Conservation (phyloP, 1,140 invertebrate genomes). For the Drosophila micromelanica region DNA sequence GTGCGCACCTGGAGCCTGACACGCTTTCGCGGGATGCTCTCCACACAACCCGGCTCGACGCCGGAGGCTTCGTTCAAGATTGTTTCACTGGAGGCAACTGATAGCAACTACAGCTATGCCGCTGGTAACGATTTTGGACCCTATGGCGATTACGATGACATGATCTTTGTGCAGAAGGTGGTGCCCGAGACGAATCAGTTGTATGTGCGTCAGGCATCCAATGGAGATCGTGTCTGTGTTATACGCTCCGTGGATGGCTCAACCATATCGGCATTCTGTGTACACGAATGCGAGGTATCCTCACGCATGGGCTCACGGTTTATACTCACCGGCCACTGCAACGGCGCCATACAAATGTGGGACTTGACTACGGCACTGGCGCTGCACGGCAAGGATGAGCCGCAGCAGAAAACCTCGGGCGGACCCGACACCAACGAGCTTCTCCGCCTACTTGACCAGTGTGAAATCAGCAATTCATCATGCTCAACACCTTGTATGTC, state of each 20-base stretch:
- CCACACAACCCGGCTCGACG: slow-evolving; percentile 98
- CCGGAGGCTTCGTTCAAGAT: slow-evolving; percentile 97
- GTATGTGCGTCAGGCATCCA: slow-evolving; percentile 96
- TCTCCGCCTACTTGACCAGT: slow-evolving; percentile 95
- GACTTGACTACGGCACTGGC: slow-evolving; percentile 98
- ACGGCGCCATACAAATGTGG: slow-evolving; percentile 99
- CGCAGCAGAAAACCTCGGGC: slow-evolving; percentile 88
- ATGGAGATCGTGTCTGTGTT: slow-evolving; percentile 96
- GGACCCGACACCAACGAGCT: slow-evolving; percentile 96
- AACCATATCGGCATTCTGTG: slow-evolving; percentile 97
- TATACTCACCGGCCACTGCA: slow-evolving; percentile 97
- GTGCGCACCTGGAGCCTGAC: slow-evolving; percentile 98
- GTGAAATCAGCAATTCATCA: slow-evolving; percentile 93
- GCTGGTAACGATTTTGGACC: slow-evolving; percentile 95
- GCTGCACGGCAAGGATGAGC: slow-evolving; percentile 88
- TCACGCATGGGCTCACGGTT: slow-evolving; percentile 96
- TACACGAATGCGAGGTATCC: slow-evolving; percentile 98
- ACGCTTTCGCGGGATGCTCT: slow-evolving; percentile 98
- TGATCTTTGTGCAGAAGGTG: slow-evolving; percentile 99
- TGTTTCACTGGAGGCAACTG: slow-evolving; percentile 87
- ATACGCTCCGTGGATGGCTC: slow-evolving; percentile 97
- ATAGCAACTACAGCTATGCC: slow-evolving; percentile 90
- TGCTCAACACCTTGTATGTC: slow-evolving; percentile 94
- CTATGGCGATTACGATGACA: slow-evolving; percentile 98
- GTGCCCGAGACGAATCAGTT: slow-evolving; percentile 98